Evolutionary conservation across 2,113 vertebrate genomes (phyloP).

Genomic region (Okapia johnstoni): DNA sequence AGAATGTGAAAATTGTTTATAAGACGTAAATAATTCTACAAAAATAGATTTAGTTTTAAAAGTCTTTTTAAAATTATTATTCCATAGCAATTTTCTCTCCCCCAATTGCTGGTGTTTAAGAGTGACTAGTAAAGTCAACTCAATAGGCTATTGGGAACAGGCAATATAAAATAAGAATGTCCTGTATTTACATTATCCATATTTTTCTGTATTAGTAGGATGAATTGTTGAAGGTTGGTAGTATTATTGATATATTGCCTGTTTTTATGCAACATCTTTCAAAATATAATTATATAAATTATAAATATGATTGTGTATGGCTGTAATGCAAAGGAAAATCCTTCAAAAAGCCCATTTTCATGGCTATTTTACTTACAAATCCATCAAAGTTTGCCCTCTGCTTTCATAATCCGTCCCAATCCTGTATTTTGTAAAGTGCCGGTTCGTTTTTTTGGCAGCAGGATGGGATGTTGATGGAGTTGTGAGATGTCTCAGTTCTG

Average conservation of each 20-base stretch:
- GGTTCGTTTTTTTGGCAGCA: not conserved
- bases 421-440: not conserved
- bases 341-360: not conserved
- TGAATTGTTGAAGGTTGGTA: not conserved
- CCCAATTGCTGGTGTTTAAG: not conserved
- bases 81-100: not conserved
- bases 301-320: not conserved
- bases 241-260: not conserved
- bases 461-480: not conserved
- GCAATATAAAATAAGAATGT: not conserved
- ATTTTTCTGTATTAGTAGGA: not conserved
- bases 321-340: not conserved
- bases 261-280: not conserved
- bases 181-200: not conserved
- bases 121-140: not conserved
- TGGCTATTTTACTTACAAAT: not conserved
- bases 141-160: not conserved
- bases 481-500: not conserved
- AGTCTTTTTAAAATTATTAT: not conserved
- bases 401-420: not conserved
- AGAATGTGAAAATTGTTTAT: not conserved
- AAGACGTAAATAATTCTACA: not conserved
- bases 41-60: not conserved
- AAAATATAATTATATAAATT: not conserved
- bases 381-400: not conserved